Evolutionary conservation across 2,113 vertebrate species (phyloP), one percentile per base, ranked within the genome.

Genomic region (Perognathus longimembris): DNA sequence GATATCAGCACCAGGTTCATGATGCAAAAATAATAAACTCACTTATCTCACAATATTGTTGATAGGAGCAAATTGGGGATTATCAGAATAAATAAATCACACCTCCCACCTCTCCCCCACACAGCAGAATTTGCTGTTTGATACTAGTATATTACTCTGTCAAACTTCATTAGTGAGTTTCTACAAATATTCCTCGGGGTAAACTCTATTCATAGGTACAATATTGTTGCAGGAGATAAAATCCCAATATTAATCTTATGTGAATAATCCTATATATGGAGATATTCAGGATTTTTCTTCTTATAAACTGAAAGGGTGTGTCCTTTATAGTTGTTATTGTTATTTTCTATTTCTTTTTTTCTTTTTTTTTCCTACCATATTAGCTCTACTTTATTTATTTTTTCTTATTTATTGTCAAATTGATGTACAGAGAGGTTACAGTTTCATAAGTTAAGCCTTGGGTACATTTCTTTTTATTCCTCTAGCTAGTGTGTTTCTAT

Each of bases 91-190:
- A 45, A 36, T 7, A 0, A n/a, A 54, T 24, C 36, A 78, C 5
- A 14, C 0, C 2, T 81, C 28, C 30, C 14, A 28, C 18, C 45
- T 32, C 30, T 24, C 14, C 30, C 32, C 20, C 9, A 45, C 6
- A 26, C 42, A 7, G 73, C 71, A 66, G 17, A 71, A 36, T 22
- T 70, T 59, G 36, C 2, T 74, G 20, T 5, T 36, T 28, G 32
- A 81, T 91, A 7, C 15, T 77, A 6, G 11, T 45, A 36, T 17
- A 7, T 36, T 6, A 88, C 89, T 81, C 81, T 66, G 57, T 38
- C 82, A 74, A 69, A 81, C 78, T 17, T 66, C 32, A 74, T 66
- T 45, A 64, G 40, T 28, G 40, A 36, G 30, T 80, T 95, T 87
- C n/a, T 78, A 22, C 67, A n/a, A 0, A 30, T 2, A 34, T 64